A percentile compares a stretch with the other conserved stretches of the same genome.
phyloP scores from a whole-genome alignment of 1,140 invertebrate genomes.

The Oryctes rhinoceros region DNA sequence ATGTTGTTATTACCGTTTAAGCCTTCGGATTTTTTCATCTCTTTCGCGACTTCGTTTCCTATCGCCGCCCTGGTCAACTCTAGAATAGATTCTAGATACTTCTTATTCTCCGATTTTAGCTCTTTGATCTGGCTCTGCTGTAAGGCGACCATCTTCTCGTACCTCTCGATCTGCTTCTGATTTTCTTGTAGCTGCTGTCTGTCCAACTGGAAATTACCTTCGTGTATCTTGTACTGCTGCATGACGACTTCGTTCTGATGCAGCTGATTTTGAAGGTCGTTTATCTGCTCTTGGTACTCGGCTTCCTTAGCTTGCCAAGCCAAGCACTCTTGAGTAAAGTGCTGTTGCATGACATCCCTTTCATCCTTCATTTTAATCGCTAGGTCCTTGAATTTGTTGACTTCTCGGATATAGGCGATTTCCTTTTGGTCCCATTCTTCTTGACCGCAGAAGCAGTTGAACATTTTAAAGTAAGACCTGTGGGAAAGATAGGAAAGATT shows the following conservation, averaged over 20 bases:
- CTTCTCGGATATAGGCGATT: conserved; percentile 22
- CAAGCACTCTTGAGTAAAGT: background rate
- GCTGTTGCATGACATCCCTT: conserved; percentile 18
- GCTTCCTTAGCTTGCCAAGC: conserved; percentile 1
- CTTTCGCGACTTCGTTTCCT: background rate
- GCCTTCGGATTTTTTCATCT: background rate
- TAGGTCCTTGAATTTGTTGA: conserved; percentile 16
- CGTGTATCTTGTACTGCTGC: conserved; percentile 35
- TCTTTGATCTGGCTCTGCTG: conserved; percentile 11
- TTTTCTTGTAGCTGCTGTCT: conserved; percentile 20
- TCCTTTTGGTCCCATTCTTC: conserved; percentile 5
- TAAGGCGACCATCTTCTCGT: background rate
- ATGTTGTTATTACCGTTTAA: conserved; percentile 15
- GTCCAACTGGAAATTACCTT: conserved; percentile 34
- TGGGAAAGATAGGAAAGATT: too few relatives aligned
- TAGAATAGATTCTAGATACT: background rate
- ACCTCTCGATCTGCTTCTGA: conserved; percentile 16
- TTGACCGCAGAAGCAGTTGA: conserved; percentile 5
- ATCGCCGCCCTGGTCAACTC: background rate
- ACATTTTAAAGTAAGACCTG: background rate
- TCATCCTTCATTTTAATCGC: background rate
- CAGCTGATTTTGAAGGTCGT: conserved; percentile 2
- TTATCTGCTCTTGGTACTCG: background rate
- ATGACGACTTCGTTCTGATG: conserved; percentile 28
- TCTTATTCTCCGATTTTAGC: background rate